Conservation (phyloP, 2,888 invertebrate species). For the Drosophila parthenogenetica region DNA sequence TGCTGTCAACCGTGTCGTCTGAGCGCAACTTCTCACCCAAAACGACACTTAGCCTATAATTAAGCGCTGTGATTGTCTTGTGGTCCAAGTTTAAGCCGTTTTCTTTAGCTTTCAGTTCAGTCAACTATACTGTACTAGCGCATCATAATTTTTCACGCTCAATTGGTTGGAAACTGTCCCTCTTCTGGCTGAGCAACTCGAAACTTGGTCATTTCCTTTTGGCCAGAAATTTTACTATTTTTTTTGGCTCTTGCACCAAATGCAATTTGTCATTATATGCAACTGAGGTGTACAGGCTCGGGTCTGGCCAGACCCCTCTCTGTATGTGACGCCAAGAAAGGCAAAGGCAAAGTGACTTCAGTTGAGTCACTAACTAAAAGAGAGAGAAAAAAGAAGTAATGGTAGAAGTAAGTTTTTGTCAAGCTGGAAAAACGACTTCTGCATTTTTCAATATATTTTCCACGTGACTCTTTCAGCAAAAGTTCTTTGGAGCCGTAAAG, state of each 20-base stretch:
- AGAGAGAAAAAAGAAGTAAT: slow-evolving; percentile 19
- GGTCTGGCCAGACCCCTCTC: too few relatives aligned
- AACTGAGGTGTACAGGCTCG: too few relatives aligned
- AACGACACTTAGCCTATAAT: slow-evolving; percentile 55
- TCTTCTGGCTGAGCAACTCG: neutral
- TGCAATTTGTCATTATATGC: slow-evolving; percentile 83
- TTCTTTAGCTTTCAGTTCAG: slow-evolving; percentile 23
- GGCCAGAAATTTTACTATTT: slow-evolving; percentile 11
- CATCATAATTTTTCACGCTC: slow-evolving; percentile 78
- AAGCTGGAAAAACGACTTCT: slow-evolving; percentile 44
- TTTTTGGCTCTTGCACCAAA: slow-evolving; percentile 69
- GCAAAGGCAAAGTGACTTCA: slow-evolving; percentile 56
- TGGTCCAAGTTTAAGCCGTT: slow-evolving; percentile 34
- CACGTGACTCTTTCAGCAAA: slow-evolving; percentile 56
- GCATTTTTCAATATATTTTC: slow-evolving; percentile 74
- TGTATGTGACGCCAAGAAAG: too few relatives aligned
- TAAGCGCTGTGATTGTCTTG: slow-evolving; percentile 63
- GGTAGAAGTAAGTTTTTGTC: slow-evolving; percentile 27
- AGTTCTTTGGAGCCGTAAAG: slow-evolving; percentile 38
- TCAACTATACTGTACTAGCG: slow-evolving; percentile 24
- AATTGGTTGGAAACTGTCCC: slow-evolving; percentile 61
- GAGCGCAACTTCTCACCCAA: slow-evolving; percentile 11
- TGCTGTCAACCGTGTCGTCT: neutral
- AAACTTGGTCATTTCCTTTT: slow-evolving; percentile 35
- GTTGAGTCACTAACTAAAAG: slow-evolving; percentile 21